Evolutionary conservation across 2,888 invertebrate genomes (phyloP).

Genomic region (Baccha elongata): DNA sequence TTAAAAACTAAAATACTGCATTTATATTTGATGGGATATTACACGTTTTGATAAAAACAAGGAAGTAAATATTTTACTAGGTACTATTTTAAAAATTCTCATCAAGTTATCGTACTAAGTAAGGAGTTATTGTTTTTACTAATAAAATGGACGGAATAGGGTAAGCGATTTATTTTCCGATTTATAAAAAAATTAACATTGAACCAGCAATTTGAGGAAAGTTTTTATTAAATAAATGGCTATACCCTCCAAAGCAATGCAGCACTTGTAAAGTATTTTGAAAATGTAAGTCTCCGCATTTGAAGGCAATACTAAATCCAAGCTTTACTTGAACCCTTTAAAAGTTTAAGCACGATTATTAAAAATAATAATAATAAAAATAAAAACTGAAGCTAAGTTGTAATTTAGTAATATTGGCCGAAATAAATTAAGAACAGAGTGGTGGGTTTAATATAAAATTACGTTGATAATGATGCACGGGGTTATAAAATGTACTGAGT

Average conservation of each 20-base stretch:
- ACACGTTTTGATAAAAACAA: not conserved
- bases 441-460: slow-evolving; percentile 33
- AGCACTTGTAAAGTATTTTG: slow-evolving; percentile 30
- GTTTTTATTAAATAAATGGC: slow-evolving; percentile 40
- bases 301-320: slow-evolving; percentile 31
- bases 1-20: slow-evolving; percentile 41
- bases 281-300: slow-evolving; percentile 25
- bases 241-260: slow-evolving; percentile 49
- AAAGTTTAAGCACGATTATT: slow-evolving; percentile 7
- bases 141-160: slow-evolving; percentile 72
- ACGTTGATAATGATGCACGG: slow-evolving; percentile 32
- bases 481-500: slow-evolving; percentile 27
- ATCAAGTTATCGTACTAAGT: slow-evolving; percentile 29
- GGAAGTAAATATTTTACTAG: not conserved
- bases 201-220: slow-evolving; percentile 31
- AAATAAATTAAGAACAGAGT: not conserved
- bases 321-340: not conserved
- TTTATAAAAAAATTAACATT: slow-evolving; percentile 29
- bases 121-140: slow-evolving; percentile 39
- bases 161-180: slow-evolving; percentile 52
- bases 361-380: not conserved
- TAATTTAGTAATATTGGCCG: slow-evolving; percentile 24
- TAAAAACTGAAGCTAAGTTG: slow-evolving; percentile 10
- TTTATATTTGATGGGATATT: slow-evolving; percentile 8
- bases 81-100: slow-evolving; percentile 5